Base-by-base conservation (phyloP, 2,888 invertebrate species). In the Pollenia labialis region DNA sequence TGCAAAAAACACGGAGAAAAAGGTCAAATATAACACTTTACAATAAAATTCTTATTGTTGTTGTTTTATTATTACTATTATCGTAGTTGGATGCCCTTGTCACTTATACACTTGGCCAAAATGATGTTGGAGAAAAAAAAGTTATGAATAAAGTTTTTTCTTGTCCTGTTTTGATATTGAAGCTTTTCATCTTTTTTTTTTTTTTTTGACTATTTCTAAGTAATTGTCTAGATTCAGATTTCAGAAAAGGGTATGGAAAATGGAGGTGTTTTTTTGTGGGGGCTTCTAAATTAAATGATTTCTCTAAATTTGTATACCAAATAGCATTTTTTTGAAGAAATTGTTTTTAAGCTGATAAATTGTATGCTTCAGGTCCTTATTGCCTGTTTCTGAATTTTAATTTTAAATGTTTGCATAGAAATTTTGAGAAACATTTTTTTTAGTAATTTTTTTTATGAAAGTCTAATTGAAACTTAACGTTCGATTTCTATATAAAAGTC, bases 1-100 rank as follows among this genome's bases (percentile, higher is more conserved):
- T 32, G 10, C 54, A 54, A 44, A 44, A 58, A 71, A 68, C 64
- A 44, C 14, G 42, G 64, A 76, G 54, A 58, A 52, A 85, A 86
- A 82, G 79, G 68, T 80, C 79, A 80, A 83, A 79, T 83, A 77
- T 64, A 83, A 83, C 77, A 77, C 71, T 83, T 83, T 76, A 62
- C 74, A 79, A 85, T 85, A 60, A 75, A 79, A 44, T 82, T 72
- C 23, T 66, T 81, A 42, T 69, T 44, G 56, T 62, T 68, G 14
- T 48, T 66, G 42, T 79, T 12, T 60, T 69, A 62, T 68, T 81
- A 60, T 68, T 82, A 69, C 69, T 42, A 66, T 82, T 77, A 60
- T 81, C 74, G 44, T 85, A 60, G 71, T 82, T 76, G 60, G 72
- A 46, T 52, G 80, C 75, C 75, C 75, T 86, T 83, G 82, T 83